Conservation (phyloP, 2,888 invertebrate genomes). For the Orthosia gracilis region DNA sequence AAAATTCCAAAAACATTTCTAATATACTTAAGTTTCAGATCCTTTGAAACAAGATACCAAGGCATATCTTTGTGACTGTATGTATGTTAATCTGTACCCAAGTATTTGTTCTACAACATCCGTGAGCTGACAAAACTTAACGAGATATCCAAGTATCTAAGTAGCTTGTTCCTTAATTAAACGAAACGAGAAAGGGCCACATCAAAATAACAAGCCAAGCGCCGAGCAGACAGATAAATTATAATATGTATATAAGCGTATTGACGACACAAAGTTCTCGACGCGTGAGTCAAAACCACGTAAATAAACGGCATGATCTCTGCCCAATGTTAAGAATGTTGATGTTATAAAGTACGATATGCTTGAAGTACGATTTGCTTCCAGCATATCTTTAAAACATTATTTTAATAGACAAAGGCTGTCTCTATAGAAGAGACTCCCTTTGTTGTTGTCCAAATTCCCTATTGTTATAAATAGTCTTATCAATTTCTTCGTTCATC, state of each 20-base stretch:
- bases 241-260: slow-evolving; percentile 44
- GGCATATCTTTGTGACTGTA: background rate
- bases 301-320: slow-evolving; percentile 56
- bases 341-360: slow-evolving; percentile 36
- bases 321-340: slow-evolving; percentile 36
- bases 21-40: background rate
- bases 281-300: slow-evolving; percentile 58
- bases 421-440: slow-evolving; percentile 27
- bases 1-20: too few species aligned
- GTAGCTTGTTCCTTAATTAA: slow-evolving; percentile 32
- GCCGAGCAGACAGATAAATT: slow-evolving; percentile 39
- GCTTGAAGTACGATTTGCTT: slow-evolving; percentile 31
- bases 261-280: slow-evolving; percentile 56
- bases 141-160: slow-evolving; percentile 9
- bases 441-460: slow-evolving; percentile 63
- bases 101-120: slow-evolving; percentile 4
- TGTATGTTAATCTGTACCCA: slow-evolving; percentile 1
- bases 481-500: slow-evolving; percentile 48
- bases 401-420: slow-evolving; percentile 59
- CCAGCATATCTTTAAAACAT: slow-evolving; percentile 45
- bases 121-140: slow-evolving; percentile 14
- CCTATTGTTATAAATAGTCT: slow-evolving; percentile 53
- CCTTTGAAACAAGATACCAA: background rate
- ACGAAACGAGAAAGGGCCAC: slow-evolving; percentile 36
- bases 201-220: slow-evolving; percentile 36